These are phyloP conservation scores for Nebria brevicollis DNA, from an alignment of 2,888 invertebrate genomes.

Conservation along the genomic window DNA sequence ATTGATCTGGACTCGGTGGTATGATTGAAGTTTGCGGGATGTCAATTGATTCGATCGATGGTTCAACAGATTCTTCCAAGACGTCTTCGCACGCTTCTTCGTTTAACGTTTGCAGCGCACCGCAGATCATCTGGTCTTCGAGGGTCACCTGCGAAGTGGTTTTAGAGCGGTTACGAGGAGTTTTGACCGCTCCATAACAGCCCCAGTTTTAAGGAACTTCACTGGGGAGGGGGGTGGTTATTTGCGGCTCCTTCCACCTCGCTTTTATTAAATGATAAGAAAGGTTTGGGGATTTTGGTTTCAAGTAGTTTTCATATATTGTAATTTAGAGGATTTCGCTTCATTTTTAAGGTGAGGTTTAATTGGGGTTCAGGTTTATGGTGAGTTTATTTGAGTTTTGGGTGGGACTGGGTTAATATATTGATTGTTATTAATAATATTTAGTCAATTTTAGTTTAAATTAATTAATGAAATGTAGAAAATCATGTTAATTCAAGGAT, in stretches of 20 bases:
- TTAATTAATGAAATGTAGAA: neutral
- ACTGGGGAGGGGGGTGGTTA: too few species aligned
- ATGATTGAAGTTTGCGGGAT: slow-evolving; percentile 61
- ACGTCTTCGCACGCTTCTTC: slow-evolving; percentile 95
- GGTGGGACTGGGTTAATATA: too few species aligned
- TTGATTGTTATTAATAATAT: too few species aligned
- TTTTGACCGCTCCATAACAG: neutral
- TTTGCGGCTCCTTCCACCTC: too few species aligned
- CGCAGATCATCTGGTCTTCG: slow-evolving; percentile 95
- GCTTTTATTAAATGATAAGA: too few species aligned
- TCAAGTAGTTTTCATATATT: too few species aligned
- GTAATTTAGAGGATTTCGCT: too few species aligned
- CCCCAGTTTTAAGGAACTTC: neutral
- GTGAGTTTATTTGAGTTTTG: too few species aligned
- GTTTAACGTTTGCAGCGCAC: slow-evolving; percentile 89
- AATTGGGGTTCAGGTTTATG: too few species aligned
- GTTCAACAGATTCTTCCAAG: slow-evolving; percentile 68
- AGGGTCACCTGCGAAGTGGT: slow-evolving; percentile 78
- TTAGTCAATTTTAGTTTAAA: too few species aligned
- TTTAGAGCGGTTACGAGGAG: neutral
- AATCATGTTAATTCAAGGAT: neutral
- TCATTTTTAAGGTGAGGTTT: too few species aligned
- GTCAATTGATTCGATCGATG: slow-evolving; percentile 54
- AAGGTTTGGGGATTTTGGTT: too few species aligned
- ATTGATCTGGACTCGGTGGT: slow-evolving; percentile 60